A percentile compares a stretch with the other conserved stretches of the same genome.
Conservation (phyloP, 2,888 invertebrate genomes). For the Halocaridina rubra region DNA sequence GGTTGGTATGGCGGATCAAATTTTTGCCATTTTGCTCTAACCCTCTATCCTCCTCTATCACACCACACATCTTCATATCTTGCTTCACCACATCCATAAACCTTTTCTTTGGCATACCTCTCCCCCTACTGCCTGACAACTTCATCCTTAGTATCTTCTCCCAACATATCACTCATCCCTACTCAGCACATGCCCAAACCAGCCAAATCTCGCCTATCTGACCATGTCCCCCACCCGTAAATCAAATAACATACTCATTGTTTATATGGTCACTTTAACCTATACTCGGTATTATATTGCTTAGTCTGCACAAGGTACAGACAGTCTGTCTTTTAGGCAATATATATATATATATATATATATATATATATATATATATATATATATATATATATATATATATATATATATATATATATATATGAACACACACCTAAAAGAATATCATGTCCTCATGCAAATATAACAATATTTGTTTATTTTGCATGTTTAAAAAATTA, state of each 20-base stretch:
- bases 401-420: background rate
- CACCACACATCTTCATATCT: background rate
- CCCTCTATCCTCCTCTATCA: background rate
- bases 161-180: background rate
- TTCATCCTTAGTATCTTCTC: background rate
- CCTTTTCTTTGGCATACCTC: too few relatives aligned
- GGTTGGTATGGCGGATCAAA: too few relatives aligned
- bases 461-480: background rate
- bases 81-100: too few relatives aligned
- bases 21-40: background rate
- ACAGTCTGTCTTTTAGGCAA: background rate
- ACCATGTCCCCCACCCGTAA: too few relatives aligned
- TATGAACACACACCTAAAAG: background rate
- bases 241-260: too few relatives aligned
- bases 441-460: background rate
- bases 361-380: conserved; percentile 11
- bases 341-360: conserved; percentile 4
- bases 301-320: background rate
- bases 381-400: conserved; percentile 5
- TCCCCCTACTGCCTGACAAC: background rate
- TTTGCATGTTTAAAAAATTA: too few relatives aligned
- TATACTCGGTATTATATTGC: background rate
- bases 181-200: too few relatives aligned
- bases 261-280: too few relatives aligned
- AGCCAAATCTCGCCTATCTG: background rate